Conservation (phyloP, 1,140 invertebrate genomes). For the Berghia stephanieae region DNA sequence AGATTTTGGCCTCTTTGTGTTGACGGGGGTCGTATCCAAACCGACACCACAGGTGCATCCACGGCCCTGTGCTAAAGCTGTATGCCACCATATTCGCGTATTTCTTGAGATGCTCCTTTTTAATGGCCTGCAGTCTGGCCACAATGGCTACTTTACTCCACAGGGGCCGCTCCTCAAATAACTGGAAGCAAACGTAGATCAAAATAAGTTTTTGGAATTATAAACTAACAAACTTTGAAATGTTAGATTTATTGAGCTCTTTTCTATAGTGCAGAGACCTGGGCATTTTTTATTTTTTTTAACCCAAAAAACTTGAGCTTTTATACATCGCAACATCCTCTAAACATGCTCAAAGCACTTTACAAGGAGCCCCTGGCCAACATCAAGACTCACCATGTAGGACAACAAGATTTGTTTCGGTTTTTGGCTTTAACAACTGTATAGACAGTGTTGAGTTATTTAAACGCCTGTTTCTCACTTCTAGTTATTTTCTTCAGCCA, state of each 20-base stretch:
- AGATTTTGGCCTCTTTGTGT: conserved; percentile 79
- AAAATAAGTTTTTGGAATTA: neutral
- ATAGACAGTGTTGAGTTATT: too few species aligned
- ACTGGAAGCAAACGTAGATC: conserved; percentile 35
- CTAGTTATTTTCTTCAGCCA: too few species aligned
- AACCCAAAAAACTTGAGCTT: too few species aligned
- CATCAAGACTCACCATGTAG: too few species aligned
- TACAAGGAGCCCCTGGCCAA: too few species aligned
- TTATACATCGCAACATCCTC: too few species aligned
- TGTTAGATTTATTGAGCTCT: neutral
- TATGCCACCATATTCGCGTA: conserved; percentile 84
- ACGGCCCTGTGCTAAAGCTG: conserved; percentile 87
- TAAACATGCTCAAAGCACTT: neutral
- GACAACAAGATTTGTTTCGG: too few species aligned
- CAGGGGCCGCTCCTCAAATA: conserved; percentile 76
- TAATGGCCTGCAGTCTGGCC: conserved; percentile 67
- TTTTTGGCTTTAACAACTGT: too few species aligned
- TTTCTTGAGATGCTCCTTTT: conserved; percentile 72
- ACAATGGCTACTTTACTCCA: conserved; percentile 84
- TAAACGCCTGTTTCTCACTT: too few species aligned
- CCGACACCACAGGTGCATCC: conserved; percentile 84
- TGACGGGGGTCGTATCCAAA: conserved; percentile 88
- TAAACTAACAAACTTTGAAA: neutral
- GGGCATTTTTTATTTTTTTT: too few species aligned
- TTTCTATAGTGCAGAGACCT: too few species aligned